phyloP scores from a whole-genome alignment of 2,888 invertebrate species.

The Agonum fuliginosum region DNA sequence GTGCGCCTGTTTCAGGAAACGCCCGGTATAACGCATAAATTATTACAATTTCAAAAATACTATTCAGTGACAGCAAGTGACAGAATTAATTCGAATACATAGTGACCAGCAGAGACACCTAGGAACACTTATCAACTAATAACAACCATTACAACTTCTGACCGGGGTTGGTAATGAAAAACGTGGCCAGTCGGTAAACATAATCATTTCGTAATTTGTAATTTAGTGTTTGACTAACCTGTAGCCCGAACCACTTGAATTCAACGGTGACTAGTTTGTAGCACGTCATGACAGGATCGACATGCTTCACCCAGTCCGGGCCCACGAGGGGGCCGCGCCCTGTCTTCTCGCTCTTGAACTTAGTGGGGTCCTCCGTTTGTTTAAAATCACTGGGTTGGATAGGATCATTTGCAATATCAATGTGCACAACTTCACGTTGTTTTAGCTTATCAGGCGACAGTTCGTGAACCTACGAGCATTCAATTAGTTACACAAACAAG shows the following conservation, averaged over 20 bases:
- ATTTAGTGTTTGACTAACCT: constrained; percentile 72
- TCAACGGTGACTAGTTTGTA: constrained; percentile 98
- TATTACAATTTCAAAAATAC: no score
- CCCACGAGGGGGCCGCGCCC: constrained; percentile 92
- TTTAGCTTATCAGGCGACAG: constrained; percentile 92
- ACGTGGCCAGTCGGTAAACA: no score
- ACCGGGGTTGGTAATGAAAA: background rate
- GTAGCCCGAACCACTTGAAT: constrained; percentile 99
- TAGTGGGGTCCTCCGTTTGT: constrained; percentile 88
- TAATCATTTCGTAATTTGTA: background rate
- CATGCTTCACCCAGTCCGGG: constrained; percentile 85
- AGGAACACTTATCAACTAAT: no score
- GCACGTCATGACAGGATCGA: constrained; percentile 95
- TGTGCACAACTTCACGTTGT: constrained; percentile 89
- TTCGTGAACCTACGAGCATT: constrained; percentile 86
- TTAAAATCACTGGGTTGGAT: constrained; percentile 89
- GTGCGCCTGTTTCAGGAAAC: no score
- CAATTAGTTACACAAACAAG: no score
- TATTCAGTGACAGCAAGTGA: no score
- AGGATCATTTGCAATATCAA: constrained; percentile 97
- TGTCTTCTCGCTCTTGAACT: constrained; percentile 93
- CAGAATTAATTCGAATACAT: no score
- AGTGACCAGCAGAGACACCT: no score
- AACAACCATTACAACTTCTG: no score
- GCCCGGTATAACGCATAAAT: no score